Evolutionary conservation across 2,888 invertebrate species (phyloP).

Genomic region (Cistogaster globosa): DNA sequence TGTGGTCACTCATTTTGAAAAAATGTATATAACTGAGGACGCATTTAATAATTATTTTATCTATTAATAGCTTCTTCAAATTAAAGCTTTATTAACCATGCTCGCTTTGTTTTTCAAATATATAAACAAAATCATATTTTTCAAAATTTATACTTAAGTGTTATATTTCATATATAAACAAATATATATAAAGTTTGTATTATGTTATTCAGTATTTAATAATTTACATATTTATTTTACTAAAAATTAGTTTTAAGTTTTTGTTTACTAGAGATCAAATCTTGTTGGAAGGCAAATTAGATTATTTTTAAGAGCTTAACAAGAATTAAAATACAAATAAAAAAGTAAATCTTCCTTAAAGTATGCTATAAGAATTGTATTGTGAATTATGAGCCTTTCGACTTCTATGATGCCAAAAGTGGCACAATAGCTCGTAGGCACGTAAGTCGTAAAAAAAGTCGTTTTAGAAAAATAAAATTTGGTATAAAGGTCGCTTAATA

Average conservation of each 20-base stretch:
- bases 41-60: slow-evolving; percentile 71
- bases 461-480: no score
- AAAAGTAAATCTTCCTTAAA: slow-evolving; percentile 20
- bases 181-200: slow-evolving; percentile 65
- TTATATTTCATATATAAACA: slow-evolving; percentile 47
- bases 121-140: slow-evolving; percentile 80
- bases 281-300: slow-evolving; percentile 53
- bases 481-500: no score
- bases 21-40: slow-evolving; percentile 81
- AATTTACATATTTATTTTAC: slow-evolving; percentile 62
- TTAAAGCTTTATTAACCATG: slow-evolving; percentile 82
- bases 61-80: slow-evolving; percentile 80
- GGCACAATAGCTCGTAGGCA: no score
- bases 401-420: no score
- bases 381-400: no score
- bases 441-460: no score
- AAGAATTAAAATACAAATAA: slow-evolving; percentile 20
- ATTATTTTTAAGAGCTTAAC: slow-evolving; percentile 32
- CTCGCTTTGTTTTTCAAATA: slow-evolving; percentile 80
- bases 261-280: not conserved
- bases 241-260: slow-evolving; percentile 49
- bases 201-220: slow-evolving; percentile 52
- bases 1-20: slow-evolving; percentile 77
- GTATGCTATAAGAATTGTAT: slow-evolving; percentile 23
- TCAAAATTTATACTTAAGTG: slow-evolving; percentile 70